Base-by-base conservation (phyloP, 2,113 vertebrate genomes). In the Puffinus mauretanicus region DNA sequence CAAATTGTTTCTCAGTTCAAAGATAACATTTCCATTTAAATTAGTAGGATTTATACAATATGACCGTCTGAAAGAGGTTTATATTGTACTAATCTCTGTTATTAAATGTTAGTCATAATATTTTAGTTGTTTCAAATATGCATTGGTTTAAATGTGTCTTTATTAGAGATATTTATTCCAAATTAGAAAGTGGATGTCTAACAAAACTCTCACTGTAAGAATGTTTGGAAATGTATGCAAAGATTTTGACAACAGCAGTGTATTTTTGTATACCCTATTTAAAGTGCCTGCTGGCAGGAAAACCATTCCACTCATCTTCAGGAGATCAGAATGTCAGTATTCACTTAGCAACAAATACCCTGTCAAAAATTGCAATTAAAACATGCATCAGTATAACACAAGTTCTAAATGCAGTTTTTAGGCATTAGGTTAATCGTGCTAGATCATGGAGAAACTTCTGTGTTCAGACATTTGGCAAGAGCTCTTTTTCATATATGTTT, bases 91-190 rank as follows among this genome's bases (percentile, higher is more conserved):
- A 93, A 96, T 95, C 94, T 79, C 34, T 94, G 73, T 94, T 96
- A 79, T 47, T 77, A 96, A 96, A 89, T 91, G 78, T 82, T 94
- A 91, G 52, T 87, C 81, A 66, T 85, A 93, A 82, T 90, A 79
- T 91, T 93, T 75, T 44, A 67, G 80, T 91, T 94, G 64, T 86
- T 91, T 89, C 60, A 71, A 86, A 82, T 91, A 38, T 17, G 27
- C 51, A 40, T 36, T 67, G 24, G 27, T 81, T 88, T 71, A 78
- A 96, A 55, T 84, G 64, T 25, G 16, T 66, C 52, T 75, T 91
- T 91, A 81, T 91, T 96, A 84, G 72, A 22, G 46, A 42, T 75
- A 86, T 60, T 92, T 92, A 75, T 82, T 91, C 72, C 80, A 82
- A 82, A 44, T 79, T 89, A 81, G 32, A 91, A 92, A 94, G 80